Evolutionary conservation across 1,140 invertebrate species (phyloP).

Genomic region (Tetragonula clypearis): DNA sequence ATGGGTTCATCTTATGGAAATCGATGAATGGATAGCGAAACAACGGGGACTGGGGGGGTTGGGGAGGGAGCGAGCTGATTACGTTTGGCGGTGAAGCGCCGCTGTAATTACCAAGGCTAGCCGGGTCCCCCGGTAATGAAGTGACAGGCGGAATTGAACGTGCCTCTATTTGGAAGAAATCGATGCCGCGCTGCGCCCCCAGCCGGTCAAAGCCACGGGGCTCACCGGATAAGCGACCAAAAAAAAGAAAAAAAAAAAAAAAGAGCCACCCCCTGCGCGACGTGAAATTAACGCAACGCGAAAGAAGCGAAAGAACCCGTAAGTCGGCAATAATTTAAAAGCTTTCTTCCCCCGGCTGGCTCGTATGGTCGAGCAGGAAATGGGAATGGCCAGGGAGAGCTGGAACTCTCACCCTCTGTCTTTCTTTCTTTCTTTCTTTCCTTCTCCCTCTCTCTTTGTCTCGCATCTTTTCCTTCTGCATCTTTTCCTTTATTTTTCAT

Average conservation of each 20-base stretch:
- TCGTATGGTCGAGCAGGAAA: constrained; percentile 17
- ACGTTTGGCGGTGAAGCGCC: neutral
- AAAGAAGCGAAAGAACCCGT: constrained; percentile 25
- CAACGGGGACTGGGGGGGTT: too few species aligned
- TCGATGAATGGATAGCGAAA: neutral
- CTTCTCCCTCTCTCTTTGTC: too few species aligned
- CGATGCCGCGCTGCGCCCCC: neutral
- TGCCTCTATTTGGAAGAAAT: constrained; percentile 35
- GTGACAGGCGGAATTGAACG: constrained; percentile 32
- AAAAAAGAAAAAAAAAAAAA: neutral
- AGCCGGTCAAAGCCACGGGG: neutral
- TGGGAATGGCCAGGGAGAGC: neutral
- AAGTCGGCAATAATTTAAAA: constrained; percentile 61
- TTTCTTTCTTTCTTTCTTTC: neutral
- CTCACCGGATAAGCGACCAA: constrained; percentile 25
- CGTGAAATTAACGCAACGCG: constrained; percentile 47
- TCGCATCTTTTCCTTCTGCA: too few species aligned
- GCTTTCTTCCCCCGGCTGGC: constrained; percentile 18
- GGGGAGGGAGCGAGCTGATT: constrained; percentile 5
- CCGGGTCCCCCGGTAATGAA: constrained; percentile 12
- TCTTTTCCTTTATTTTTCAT: neutral
- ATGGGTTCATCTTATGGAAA: constrained; percentile 11
- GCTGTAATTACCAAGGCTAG: constrained; percentile 8
- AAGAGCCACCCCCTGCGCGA: constrained; percentile 11
- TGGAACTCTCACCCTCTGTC: neutral